Evolutionary conservation across 1,140 invertebrate genomes (phyloP).

Genomic region (Pseudomyrmex pallidus): DNA sequence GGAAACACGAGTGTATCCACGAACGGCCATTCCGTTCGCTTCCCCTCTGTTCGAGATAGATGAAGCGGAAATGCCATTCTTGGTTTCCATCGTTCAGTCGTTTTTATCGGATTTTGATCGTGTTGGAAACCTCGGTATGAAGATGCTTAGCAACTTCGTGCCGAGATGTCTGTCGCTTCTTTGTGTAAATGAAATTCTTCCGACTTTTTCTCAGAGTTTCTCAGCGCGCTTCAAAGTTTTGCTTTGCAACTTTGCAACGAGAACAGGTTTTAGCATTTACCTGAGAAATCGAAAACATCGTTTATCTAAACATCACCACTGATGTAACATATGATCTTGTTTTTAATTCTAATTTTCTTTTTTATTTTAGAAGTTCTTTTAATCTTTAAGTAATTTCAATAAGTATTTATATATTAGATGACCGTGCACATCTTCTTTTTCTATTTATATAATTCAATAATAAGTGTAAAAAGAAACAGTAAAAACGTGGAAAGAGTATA

Average conservation of each 20-base stretch:
- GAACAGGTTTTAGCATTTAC: background rate
- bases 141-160: background rate
- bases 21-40: background rate
- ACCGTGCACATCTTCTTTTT: too few relatives aligned
- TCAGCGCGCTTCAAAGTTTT: background rate
- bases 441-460: background rate
- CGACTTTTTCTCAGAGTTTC: background rate
- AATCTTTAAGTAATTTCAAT: too few relatives aligned
- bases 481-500: too few relatives aligned
- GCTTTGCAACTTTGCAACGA: background rate
- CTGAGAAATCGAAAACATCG: background rate
- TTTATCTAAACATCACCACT: background rate
- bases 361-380: too few relatives aligned
- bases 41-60: constrained; percentile 19
- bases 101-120: constrained; percentile 32
- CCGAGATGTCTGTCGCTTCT: background rate
- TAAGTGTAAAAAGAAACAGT: background rate
- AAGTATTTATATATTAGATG: too few relatives aligned
- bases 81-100: constrained; percentile 24
- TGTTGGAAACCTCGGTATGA: background rate
- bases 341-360: background rate
- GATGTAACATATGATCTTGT: background rate
- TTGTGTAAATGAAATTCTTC: background rate
- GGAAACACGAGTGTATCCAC: constrained; percentile 33
- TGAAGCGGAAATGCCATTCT: constrained; percentile 43